Evolutionary conservation across 2,888 invertebrate genomes (phyloP), one percentile per base, ranked within the genome.

Genomic region (Agrilus biguttatus): DNA sequence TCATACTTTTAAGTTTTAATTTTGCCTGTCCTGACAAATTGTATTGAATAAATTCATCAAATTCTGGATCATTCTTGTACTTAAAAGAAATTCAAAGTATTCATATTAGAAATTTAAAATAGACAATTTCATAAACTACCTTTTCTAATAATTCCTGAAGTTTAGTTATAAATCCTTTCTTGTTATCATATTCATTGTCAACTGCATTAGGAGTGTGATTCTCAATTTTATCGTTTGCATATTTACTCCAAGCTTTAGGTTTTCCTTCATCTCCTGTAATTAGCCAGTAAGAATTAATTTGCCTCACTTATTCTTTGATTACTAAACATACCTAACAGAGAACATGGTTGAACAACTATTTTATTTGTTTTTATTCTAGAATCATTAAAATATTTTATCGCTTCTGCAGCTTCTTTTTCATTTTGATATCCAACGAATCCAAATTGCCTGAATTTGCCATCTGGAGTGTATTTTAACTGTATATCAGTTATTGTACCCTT

Each of bases 181-280:
- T 52, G 8, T 44, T 46, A 43, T 65, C 50, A 34, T 39, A 35
- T 48, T 53, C 43, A 39, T 49, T 48, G 39, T 61, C 54, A 10
- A 48, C 51, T 43, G 59, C 49, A 51, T 55, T 55, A 55, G 68
- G 58, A 51, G 67, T 63, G 53, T 72, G 68, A 19, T 69, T 55
- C 49, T 73, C 75, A 45, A 77, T 75, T 60, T 83, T 87, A 46
- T 89, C 89, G 33, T 75, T 63, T 1, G 91, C 77, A 69, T 93
- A 83, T 69, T 91, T 92, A 63, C 92, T 95, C 92, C 93, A 93
- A 0, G 93, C 77, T 64, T 86, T 78, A 2, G 91, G 88, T 63
- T 93, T 93, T 41, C 72, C 72, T 36, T 74, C 59, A 58, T 78
- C 77, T 34, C 74, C 74, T 61, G 47, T 44, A 50, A 69, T 45